phyloP scores from a whole-genome alignment of 2,888 invertebrate genomes.

The Erebia ligea region DNA sequence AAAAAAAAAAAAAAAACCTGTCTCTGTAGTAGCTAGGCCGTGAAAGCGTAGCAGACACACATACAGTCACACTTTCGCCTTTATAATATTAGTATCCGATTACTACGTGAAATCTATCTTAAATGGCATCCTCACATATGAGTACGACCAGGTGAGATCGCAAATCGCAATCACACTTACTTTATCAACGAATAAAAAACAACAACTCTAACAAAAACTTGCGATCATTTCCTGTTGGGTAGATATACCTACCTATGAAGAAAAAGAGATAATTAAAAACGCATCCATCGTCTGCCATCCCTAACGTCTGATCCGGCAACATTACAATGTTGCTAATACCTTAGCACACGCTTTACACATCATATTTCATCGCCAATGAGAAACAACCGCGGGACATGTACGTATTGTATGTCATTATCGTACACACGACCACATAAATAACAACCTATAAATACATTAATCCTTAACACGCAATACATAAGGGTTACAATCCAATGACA shows the following conservation, averaged over 20 bases:
- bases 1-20: no score
- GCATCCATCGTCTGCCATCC: conserved; percentile 24
- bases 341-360: conserved; percentile 49
- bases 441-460: conserved; percentile 11
- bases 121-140: no score
- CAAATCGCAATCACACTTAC: no score
- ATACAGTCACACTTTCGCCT: no score
- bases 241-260: neutral
- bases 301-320: conserved; percentile 39
- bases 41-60: no score
- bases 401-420: conserved; percentile 58
- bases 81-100: no score
- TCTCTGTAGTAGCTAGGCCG: no score
- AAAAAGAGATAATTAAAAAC: conserved; percentile 4
- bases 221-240: neutral
- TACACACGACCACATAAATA: conserved; percentile 36
- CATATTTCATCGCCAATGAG: conserved; percentile 62
- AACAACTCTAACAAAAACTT: neutral
- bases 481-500: conserved; percentile 15
- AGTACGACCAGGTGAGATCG: no score
- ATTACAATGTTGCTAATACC: conserved; percentile 37
- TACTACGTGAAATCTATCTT: no score
- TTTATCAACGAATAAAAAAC: neutral
- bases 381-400: conserved; percentile 42
- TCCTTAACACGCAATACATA: conserved; percentile 2